Evolutionary conservation across 2,888 invertebrate genomes (phyloP).

Genomic region (Anarsia innoxiella): DNA sequence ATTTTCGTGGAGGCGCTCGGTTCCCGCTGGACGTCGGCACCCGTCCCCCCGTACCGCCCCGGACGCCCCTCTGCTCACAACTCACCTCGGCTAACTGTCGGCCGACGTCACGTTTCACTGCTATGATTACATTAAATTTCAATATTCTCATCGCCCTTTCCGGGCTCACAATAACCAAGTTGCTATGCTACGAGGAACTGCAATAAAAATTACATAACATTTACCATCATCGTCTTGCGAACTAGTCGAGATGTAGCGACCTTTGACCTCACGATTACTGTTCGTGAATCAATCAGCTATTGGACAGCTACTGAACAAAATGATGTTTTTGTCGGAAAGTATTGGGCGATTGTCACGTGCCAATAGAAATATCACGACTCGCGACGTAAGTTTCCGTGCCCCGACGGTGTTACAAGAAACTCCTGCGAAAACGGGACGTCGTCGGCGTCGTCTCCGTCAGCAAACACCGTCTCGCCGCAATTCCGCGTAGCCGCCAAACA

Average conservation of each 20-base stretch:
- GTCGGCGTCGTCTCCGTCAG: neutral
- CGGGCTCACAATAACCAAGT: constrained; percentile 14
- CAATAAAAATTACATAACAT: constrained; percentile 21
- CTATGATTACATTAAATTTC: constrained; percentile 45
- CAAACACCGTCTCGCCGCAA: neutral
- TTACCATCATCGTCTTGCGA: too few species aligned
- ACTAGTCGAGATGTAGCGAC: constrained; percentile 17
- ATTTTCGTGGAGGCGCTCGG: constrained; percentile 40
- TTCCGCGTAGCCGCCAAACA: constrained; percentile 9
- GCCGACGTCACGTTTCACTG: constrained; percentile 45
- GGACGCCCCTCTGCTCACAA: constrained; percentile 30
- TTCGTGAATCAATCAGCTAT: constrained; percentile 19
- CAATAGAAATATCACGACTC: constrained; percentile 26
- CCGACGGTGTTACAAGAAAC: neutral
- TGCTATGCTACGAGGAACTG: constrained; percentile 16
- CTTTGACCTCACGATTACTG: constrained; percentile 20
- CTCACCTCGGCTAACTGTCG: constrained; percentile 44
- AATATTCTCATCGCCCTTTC: constrained; percentile 36
- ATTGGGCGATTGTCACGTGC: constrained; percentile 22
- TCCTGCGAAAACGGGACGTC: too few species aligned
- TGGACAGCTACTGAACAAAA: constrained; percentile 18
- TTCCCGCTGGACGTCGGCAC: constrained; percentile 25
- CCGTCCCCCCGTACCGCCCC: constrained; percentile 23
- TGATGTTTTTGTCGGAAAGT: constrained; percentile 16
- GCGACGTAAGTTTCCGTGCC: too few species aligned